These are phyloP conservation scores for Gasteruption jaculator DNA, from an alignment of 2,888 invertebrate genomes.

Conservation along the genomic window DNA sequence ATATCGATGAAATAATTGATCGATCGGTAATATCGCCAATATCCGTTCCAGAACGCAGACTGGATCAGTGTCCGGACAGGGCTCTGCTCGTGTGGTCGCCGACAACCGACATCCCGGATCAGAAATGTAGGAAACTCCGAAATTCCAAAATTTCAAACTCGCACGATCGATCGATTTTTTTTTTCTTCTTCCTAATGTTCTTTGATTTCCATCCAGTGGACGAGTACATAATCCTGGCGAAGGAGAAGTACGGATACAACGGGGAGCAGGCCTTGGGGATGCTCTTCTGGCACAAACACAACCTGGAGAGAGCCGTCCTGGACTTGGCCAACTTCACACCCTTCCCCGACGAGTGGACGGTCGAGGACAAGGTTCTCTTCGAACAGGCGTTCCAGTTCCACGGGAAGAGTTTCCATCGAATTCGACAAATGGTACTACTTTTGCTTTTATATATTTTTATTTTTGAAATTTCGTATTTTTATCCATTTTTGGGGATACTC, in stretches of 20 bases:
- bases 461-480: too few relatives aligned
- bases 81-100: slow-evolving; percentile 96
- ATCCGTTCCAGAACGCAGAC: slow-evolving; percentile 61
- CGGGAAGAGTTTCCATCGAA: slow-evolving; percentile 96
- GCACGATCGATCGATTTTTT: not conserved
- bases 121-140: slow-evolving; percentile 68
- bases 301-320: slow-evolving; percentile 84
- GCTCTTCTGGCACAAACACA: slow-evolving; percentile 98
- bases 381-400: slow-evolving; percentile 98
- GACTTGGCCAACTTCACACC: slow-evolving; percentile 96
- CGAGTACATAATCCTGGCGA: slow-evolving; percentile 89
- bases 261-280: slow-evolving; percentile 96
- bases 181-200: slow-evolving; percentile 5
- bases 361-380: slow-evolving; percentile 95
- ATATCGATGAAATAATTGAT: too few relatives aligned
- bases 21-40: too few relatives aligned
- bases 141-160: not conserved
- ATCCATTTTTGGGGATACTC: too few relatives aligned
- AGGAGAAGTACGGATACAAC: slow-evolving; percentile 96
- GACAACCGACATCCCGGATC: slow-evolving; percentile 80
- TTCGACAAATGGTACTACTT: slow-evolving; percentile 84
- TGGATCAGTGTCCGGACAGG: slow-evolving; percentile 76
- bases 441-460: not conserved
- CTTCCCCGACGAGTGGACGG: slow-evolving; percentile 97
- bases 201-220: slow-evolving; percentile 68